Evolutionary conservation across 2,797 vertebrate species (phyloP), one percentile per base, ranked within the genome.

Genomic region (Catostomus latipinnis): DNA sequence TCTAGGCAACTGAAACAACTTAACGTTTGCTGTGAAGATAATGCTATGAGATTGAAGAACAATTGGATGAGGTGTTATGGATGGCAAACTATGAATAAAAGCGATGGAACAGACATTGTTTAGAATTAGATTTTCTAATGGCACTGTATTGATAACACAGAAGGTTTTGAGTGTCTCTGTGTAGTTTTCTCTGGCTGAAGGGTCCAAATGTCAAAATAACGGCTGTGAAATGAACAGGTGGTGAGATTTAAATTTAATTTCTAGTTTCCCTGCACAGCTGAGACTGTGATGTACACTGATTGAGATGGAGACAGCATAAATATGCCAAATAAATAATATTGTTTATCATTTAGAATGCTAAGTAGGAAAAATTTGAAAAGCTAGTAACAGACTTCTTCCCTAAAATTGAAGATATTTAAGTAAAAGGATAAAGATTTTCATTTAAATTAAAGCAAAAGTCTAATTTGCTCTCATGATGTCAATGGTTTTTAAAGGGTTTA

Each of bases 1-100:
- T 65, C 75, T 73, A 79, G 62, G 81, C 79, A 79, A 81, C 79
- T 43, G 9, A 72, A 34, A 45, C 57, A 70, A 76, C 57, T 61
- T 86, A 52, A 43, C 49, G 8, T 73, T 82, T 74, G 43, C 52
- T 71, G 34, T 53, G 22, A 1, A 72, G 52, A 65, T 76, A 83
- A 81, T 69, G 46, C 68, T 46, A 57, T 56, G n/a, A 73, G 52
- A 80, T 71, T 68, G 74, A 76, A 67, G 58, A 80, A 79, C 56
- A 70, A 81, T 72, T 54, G 53, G 45, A 73, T 76, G 72, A 76
- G 61, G 50, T 65, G 66, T 75, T 43, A 11, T 48, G 43, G 60
- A 16, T 53, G 52, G 46, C 18, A 10, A 54, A 58, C 11, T n/a
- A 46, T 9, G 5, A 61, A 74, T 70, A 66, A 68, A 50, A 49